A percentile compares a stretch with the other conserved stretches of the same genome.
Conservation (phyloP, 2,888 invertebrate species). For the Aphidoletes aphidimyza region DNA sequence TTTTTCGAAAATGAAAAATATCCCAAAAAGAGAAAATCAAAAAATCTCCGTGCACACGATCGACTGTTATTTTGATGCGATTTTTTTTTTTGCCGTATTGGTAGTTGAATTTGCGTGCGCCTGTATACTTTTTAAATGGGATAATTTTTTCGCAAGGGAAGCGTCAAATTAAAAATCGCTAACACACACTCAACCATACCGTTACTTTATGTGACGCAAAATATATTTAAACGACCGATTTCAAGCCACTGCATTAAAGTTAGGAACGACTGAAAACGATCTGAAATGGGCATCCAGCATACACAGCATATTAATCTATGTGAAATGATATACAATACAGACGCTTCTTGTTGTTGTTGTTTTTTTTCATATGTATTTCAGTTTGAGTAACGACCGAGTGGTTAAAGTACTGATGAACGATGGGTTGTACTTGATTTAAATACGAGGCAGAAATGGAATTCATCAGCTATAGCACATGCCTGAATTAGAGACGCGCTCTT, state of each 20-base stretch:
- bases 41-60: background rate
- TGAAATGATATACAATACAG: too few relatives aligned
- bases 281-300: background rate
- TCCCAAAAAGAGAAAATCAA: background rate
- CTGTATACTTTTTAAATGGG: background rate
- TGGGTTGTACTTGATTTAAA: background rate
- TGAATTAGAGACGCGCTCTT: background rate
- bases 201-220: background rate
- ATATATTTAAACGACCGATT: background rate
- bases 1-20: conserved; percentile 31
- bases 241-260: background rate
- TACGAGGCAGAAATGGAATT: background rate
- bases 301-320: too few relatives aligned
- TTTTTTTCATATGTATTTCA: too few relatives aligned
- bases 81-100: background rate
- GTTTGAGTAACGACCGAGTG: too few relatives aligned
- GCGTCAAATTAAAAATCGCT: background rate
- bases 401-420: background rate
- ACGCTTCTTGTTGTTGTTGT: too few relatives aligned
- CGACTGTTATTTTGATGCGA: background rate
- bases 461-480: too few relatives aligned
- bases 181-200: too few relatives aligned
- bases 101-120: background rate
- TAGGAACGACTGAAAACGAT: background rate
- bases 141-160: conserved; percentile 52